These are phyloP conservation scores for Coreoperca whiteheadi DNA, from an alignment of 2,113 vertebrate genomes.

Conservation along the genomic window DNA sequence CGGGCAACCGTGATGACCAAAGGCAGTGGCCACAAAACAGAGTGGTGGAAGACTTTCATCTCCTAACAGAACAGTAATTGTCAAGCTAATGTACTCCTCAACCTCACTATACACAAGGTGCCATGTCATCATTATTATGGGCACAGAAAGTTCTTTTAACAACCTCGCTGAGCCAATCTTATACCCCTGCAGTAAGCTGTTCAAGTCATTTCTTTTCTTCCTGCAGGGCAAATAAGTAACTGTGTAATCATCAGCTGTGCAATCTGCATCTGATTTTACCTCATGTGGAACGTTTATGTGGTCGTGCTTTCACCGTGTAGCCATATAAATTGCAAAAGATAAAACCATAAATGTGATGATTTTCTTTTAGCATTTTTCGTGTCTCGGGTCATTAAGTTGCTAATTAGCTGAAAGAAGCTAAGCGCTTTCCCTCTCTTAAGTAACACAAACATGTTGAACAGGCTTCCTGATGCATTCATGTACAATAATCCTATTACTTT, in stretches of 20 bases:
- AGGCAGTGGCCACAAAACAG: slow-evolving; percentile 48
- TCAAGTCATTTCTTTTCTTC: slow-evolving; percentile 20
- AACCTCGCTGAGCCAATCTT: slow-evolving; percentile 44
- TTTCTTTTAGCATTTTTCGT: slow-evolving; percentile 18
- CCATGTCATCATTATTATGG: slow-evolving; percentile 31
- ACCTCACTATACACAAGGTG: slow-evolving; percentile 33
- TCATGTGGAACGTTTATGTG: slow-evolving; percentile 34
- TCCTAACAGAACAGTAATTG: slow-evolving; percentile 56
- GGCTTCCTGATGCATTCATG: slow-evolving; percentile 56
- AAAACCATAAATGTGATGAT: slow-evolving; percentile 42
- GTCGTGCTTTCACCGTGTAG: slow-evolving; percentile 11
- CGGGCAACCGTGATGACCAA: slow-evolving; percentile 53
- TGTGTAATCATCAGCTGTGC: slow-evolving; percentile 39
- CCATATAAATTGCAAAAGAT: slow-evolving; percentile 19
- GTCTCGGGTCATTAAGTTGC: slow-evolving; percentile 48
- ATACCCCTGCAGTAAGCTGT: slow-evolving; percentile 16
- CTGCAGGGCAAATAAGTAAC: slow-evolving; percentile 49
- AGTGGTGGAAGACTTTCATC: slow-evolving; percentile 61
- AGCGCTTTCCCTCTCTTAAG: slow-evolving; percentile 36
- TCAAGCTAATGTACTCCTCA: slow-evolving; percentile 58
- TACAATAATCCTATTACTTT: slow-evolving; percentile 62
- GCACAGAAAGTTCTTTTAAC: slow-evolving; percentile 49
- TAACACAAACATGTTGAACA: slow-evolving; percentile 56
- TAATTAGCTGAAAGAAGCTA: slow-evolving; percentile 55
- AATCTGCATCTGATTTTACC: slow-evolving; percentile 34